Base-by-base conservation (phyloP, 2,797 vertebrate genomes). In the Lophius americanus region DNA sequence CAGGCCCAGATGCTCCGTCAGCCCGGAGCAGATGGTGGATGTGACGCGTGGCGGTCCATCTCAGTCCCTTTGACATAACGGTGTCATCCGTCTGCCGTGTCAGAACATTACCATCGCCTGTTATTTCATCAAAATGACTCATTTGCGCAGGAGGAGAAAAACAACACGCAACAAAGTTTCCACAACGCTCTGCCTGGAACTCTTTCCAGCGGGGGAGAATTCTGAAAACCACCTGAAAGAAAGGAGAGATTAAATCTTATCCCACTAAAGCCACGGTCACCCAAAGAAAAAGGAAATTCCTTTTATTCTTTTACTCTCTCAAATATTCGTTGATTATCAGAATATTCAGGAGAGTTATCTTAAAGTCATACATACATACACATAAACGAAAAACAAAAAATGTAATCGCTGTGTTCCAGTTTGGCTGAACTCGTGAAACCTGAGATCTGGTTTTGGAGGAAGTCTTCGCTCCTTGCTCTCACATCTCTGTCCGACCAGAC, bases 1-100 rank as follows among this genome's bases (percentile, higher is more conserved):
- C 64, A 36, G 63, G 66, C 73, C 73, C 75, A 82, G 81, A 81
- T 81, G 76, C 76, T 82, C 60, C 46, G 56, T 86, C 76, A 75
- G 78, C 67, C 64, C 58, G 64, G 60, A 83, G 73, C 89, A 91
- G 89, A 91, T 91, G 91, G 90, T 46, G 36, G 32, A 50, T 68
- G 72, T 77, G 79, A 82, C 82, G 84, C 78, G 52, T 70, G 11
- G 61, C 76, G 62, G 71, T 85, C 76, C 78, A 83, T 90, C 81
- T 85, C 81, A 64, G 62, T 69, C 76, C 76, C 79, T 80, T 55
- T 84, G 80, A 85, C 85, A 79, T 83, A 62, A 81, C 60, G 1
- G 72, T 64, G 51, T 83, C 73, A 78, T 87, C 86, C 85, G 78
- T 89, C 84, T 90, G 85, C 83, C 74, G 66, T 64, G 86, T 82